Base-by-base conservation (phyloP, 2,797 vertebrate species). In the Onychomys torridus region DNA sequence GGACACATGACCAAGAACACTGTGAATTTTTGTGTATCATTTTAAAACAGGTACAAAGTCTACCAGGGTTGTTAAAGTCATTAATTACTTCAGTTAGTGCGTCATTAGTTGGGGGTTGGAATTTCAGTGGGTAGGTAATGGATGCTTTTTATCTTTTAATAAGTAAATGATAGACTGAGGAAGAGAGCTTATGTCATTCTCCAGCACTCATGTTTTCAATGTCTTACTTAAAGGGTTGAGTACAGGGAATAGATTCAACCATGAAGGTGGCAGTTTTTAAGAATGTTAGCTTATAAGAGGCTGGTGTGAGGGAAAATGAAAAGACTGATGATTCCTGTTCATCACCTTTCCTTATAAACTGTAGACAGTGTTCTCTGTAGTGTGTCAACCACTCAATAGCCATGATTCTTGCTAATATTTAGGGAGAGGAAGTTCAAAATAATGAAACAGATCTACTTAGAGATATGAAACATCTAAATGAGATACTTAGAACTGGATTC, bases 401-500 rank as follows among this genome's bases (percentile, higher is more conserved):
- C 40, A 14, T 5, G 32, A 63, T 96, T 94, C 40, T 81, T 69
- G 57, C 1, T 59, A 43, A 85, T 46, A 67, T 8, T 3, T 34
- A 91, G n/a, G 55, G 21, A 89, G 7, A 13, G 17, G 78, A 59
- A 86, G 9, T 29, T n/a, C 67, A 52, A 86, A 37, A 65, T 76
- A 95, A 91, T 89, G 10, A 19, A 75, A 95, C 87, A 6, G 46
- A 85, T 94, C 40, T 94, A 21, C 75, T 57, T 90, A 84, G 46
- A 95, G 55, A 97, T 89, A 90, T 55, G 8, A 92, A 90, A 85
- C 29, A 86, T 43, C 14, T 67, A 93, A 96, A 79, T 71, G 14
- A 90, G 65, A 79, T 77, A 23, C 67, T 43, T 27, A 61, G 21
- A 57, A 76, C 43, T 91, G 82, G 43, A 93, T 83, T 90, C 71